phyloP scores from a whole-genome alignment of 2,888 invertebrate genomes.

The Onthophagus sagittarius region DNA sequence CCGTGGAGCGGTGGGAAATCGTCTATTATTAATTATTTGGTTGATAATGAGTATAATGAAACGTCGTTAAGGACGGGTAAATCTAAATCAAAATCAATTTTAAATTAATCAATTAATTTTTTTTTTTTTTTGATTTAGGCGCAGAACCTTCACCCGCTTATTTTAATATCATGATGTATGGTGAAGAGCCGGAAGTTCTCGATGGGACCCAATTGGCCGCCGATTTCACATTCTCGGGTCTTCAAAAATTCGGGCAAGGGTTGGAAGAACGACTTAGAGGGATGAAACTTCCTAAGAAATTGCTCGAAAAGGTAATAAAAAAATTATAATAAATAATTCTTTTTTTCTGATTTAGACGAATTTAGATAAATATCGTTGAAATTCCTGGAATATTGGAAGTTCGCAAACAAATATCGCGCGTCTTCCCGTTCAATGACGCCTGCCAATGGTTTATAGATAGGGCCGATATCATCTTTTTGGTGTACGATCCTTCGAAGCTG shows the following conservation, averaged over 20 bases:
- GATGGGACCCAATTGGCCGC: constrained; percentile 94
- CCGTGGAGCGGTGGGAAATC: constrained; percentile 97
- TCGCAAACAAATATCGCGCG: constrained; percentile 85
- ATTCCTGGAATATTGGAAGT: constrained; percentile 95
- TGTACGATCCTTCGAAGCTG: constrained; percentile 92
- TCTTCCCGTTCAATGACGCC: constrained; percentile 93
- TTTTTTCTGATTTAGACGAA: constrained; percentile 22
- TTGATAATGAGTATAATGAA: constrained; percentile 80
- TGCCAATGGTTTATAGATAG: constrained; percentile 97
- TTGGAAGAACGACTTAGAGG: constrained; percentile 84
- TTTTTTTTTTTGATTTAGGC: constrained; percentile 54
- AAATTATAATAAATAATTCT: background rate
- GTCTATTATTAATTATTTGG: constrained; percentile 87
- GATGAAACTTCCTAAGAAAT: constrained; percentile 72
- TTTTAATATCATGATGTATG: constrained; percentile 88
- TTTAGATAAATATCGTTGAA: constrained; percentile 89
- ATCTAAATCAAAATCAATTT: constrained; percentile 1
- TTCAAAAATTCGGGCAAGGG: constrained; percentile 94
- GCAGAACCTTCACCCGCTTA: constrained; percentile 92
- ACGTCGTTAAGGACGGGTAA: constrained; percentile 83
- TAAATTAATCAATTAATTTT: constrained; percentile 10
- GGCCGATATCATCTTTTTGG: constrained; percentile 91
- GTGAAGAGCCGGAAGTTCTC: constrained; percentile 77
- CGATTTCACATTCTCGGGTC: constrained; percentile 88
- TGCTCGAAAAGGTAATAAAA: constrained; percentile 75